Evolutionary conservation across 2,113 vertebrate species (phyloP).

Genomic region (Oncorhynchus nerka): DNA sequence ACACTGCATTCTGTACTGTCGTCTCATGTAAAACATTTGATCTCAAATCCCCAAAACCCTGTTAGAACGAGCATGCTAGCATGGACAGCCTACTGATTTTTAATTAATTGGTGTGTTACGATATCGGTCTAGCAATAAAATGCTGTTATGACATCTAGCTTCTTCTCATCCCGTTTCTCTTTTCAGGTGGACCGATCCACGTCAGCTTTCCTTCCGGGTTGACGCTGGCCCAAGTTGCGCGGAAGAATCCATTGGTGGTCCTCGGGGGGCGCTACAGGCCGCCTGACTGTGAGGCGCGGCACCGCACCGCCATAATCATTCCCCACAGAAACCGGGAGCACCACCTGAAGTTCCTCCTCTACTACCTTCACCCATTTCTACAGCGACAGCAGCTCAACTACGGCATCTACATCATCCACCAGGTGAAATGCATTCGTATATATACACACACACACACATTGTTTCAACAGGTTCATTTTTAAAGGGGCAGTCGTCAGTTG

Average conservation of each 20-base stretch:
- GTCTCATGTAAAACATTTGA: no score
- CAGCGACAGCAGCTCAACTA: conserved; percentile 80
- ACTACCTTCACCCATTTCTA: conserved; percentile 80
- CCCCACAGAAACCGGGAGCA: conserved; percentile 76
- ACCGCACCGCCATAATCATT: conserved; percentile 77
- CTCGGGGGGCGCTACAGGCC: conserved; percentile 77
- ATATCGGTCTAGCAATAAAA: no score
- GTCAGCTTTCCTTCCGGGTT: conserved; percentile 73
- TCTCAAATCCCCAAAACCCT: no score
- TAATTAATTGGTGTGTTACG: no score
- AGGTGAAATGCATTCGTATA: conserved; percentile 55
- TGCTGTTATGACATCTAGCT: not conserved
- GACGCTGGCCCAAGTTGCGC: conserved; percentile 64
- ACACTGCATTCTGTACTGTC: no score
- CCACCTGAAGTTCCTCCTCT: conserved; percentile 78
- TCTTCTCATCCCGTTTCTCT: not conserved
- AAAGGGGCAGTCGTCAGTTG: no score
- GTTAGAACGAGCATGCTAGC: no score
- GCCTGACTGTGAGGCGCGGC: conserved; percentile 70
- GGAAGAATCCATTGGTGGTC: conserved; percentile 75
- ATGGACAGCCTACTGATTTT: no score
- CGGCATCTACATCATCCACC: conserved; percentile 80
- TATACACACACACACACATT: not conserved
- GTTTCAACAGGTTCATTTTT: no score
- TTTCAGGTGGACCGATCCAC: conserved; percentile 75